Base-by-base conservation (phyloP, 2,888 invertebrate genomes). In the Copidosoma aretas region DNA sequence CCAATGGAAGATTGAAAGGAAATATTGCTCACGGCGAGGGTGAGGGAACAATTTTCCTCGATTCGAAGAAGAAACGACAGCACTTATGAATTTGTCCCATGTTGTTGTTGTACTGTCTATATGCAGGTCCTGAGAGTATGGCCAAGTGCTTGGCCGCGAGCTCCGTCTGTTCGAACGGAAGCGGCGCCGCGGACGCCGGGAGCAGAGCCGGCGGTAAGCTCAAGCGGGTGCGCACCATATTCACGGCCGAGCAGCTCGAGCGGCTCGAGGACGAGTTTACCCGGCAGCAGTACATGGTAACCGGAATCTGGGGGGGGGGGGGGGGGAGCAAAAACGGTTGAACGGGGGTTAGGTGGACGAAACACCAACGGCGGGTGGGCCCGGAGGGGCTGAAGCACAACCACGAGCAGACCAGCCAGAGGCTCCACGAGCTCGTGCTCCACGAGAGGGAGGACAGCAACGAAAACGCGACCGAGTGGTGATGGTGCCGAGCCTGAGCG, bases 301-400 rank as follows among this genome's bases (percentile, higher is more conserved):
- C 10, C 41, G 10, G 41, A n/a, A n/a, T n/a, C n/a, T n/a, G n/a
- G n/a, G n/a, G n/a, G n/a, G n/a, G n/a, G n/a, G n/a, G n/a, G n/a
- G n/a, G n/a, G n/a, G n/a, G n/a, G n/a, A n/a, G n/a, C n/a, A n/a
- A n/a, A n/a, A n/a, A n/a, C 91, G 93, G 75, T 87, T 96, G 49
- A 94, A 94, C 0, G 95, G 95, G 81, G 94, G 94, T 5, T 95
- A 95, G 88, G 94, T 93, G 75, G 85, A 84, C 96, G 96, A 85
- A 96, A 96, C 82, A 87, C n/a, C n/a, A n/a, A n/a, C n/a, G 96
- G 5, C 88, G 97, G 52, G 98, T 98, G n/a, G n/a, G n/a, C n/a
- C n/a, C n/a, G 76, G 95, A 95, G 86, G 97, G 97, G 97, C 88
- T 97, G 60, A 98, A 98, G 80, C 94, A 96, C 78, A 95, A 96